Evolutionary conservation across 2,888 invertebrate species (phyloP).

Genomic region (Cephus pygmeus): DNA sequence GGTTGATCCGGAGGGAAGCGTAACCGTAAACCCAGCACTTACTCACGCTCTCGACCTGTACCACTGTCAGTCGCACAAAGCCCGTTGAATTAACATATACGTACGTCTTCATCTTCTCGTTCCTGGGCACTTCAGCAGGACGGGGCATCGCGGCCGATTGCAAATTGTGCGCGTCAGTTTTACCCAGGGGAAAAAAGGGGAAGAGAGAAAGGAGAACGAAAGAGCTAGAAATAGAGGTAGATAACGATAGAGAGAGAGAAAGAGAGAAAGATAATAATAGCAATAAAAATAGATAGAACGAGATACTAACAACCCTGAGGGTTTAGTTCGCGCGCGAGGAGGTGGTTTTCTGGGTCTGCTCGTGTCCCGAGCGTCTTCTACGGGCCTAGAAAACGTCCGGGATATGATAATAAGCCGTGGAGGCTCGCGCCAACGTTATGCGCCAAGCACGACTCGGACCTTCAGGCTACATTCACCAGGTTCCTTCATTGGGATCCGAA

Average conservation of each 20-base stretch:
- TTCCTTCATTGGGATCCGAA: not conserved
- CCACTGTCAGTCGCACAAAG: not conserved
- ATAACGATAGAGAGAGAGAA: conserved; percentile 19
- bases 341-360: conserved; percentile 37
- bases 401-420: conserved; percentile 47
- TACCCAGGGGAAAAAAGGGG: conserved; percentile 66
- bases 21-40: not conserved
- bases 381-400: conserved; percentile 43
- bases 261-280: not conserved
- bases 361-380: conserved; percentile 23
- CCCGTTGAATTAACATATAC: not conserved
- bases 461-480: conserved; percentile 19
- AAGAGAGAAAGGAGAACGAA: conserved; percentile 56
- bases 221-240: conserved; percentile 15
- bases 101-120: not conserved
- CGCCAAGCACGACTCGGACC: conserved; percentile 39
- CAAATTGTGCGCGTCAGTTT: conserved; percentile 3
- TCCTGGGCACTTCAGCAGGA: not conserved
- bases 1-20: not conserved
- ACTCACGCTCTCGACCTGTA: not conserved
- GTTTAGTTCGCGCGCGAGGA: conserved; percentile 38
- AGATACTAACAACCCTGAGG: conserved; percentile 6
- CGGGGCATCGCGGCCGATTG: not conserved
- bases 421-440: conserved; percentile 42
- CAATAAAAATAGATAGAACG: conserved; percentile 3